Evolutionary conservation across 2,113 vertebrate genomes (phyloP), one percentile per base, ranked within the genome.

Genomic region (Chitala chitala): DNA sequence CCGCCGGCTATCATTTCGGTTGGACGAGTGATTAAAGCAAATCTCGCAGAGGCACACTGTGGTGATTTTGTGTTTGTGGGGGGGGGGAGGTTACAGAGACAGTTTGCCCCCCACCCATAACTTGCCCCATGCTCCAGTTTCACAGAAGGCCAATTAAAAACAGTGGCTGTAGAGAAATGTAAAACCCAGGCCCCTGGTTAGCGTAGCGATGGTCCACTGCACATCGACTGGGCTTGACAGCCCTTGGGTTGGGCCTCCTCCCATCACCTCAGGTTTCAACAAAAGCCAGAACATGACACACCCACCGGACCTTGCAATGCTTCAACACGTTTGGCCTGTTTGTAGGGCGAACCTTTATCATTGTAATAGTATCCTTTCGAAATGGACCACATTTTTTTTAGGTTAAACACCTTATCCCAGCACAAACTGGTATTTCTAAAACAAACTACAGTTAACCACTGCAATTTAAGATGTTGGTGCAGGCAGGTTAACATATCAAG

Each of bases 31-130:
- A 63, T 22, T 77, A 58, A 42, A 66, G 31, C 40, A 51, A 73
- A 22, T 79, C 76, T 83, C 77, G 53, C 70, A 73, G 51, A 69
- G 68, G 31, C 72, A 1, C 3, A 51, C 78, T 80, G 59, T 75
- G 76, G 81, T 81, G 79, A 80, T 76, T 75, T 85, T 73, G 36
- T 6, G 76, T 75, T 85, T 73, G 36, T 6, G 46, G 33, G 17
- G 40, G 40, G 10, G 68, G 17, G 72, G 42, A 76, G 33, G 58
- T 24, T 69, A 1, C 8, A 2, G 1, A 24, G 79, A 74, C 76
- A n/a, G n/a, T n/a, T n/a, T n/a, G n/a, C n/a, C n/a, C 72, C 76
- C 46, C 33, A 8, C n/a, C 56, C 22, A 26, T 59, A 20, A 3
- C 8, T 3, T 13, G 38, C 9, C 10, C 15, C 5, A 59, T 3